Conservation (phyloP, 2,113 vertebrate species). For the Gorsachius goisagi region DNA sequence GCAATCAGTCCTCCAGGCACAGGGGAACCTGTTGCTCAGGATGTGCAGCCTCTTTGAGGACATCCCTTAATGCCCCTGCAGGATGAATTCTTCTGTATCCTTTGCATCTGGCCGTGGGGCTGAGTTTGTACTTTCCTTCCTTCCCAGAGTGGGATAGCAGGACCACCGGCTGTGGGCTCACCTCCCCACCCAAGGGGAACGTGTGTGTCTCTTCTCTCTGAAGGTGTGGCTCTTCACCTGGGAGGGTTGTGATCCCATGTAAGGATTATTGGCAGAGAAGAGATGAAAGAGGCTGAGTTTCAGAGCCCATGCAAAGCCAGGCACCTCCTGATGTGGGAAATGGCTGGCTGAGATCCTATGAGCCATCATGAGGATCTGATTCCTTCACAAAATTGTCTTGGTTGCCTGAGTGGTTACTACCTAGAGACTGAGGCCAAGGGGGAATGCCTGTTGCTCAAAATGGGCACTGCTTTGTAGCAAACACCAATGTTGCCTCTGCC, state of each 20-base stretch:
- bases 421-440: background rate
- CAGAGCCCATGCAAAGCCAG: background rate
- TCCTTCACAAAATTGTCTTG: background rate
- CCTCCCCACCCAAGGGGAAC: background rate
- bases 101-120: background rate
- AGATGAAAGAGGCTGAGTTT: background rate
- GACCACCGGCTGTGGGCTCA: background rate
- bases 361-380: background rate
- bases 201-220: fast-evolving
- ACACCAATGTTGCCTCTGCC: fast-evolving
- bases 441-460: background rate
- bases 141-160: background rate
- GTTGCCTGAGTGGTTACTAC: background rate
- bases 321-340: background rate
- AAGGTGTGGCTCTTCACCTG: background rate
- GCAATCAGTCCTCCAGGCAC: background rate
- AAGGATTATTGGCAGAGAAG: background rate
- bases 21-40: background rate
- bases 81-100: background rate
- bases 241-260: background rate
- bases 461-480: background rate
- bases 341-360: background rate
- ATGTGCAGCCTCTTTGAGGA: background rate
- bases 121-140: background rate
- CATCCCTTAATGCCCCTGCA: background rate